Conservation (phyloP, 2,113 vertebrate species). For the Grantiella picta region DNA sequence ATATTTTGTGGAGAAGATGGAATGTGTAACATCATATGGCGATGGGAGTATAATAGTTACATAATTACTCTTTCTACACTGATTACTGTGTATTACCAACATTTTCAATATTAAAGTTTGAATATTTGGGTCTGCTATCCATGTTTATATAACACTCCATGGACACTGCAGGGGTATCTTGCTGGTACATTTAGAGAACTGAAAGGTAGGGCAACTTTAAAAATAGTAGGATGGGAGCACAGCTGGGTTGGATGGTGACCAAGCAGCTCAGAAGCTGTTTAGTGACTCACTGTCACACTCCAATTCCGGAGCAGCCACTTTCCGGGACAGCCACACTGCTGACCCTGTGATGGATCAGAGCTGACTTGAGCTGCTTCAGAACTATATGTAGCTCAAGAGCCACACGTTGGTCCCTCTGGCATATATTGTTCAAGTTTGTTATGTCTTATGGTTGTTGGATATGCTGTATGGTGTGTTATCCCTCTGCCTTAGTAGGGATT, state of each 20-base stretch:
- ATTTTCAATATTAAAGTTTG: not conserved
- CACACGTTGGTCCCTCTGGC: not conserved
- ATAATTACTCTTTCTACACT: not conserved
- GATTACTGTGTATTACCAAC: not conserved
- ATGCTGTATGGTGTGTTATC: not conserved
- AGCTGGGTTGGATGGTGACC: constrained; percentile 13
- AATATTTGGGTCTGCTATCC: not conserved
- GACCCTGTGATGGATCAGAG: not conserved
- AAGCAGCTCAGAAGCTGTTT: not conserved
- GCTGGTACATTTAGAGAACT: not conserved
- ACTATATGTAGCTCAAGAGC: not conserved
- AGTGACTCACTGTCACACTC: not conserved
- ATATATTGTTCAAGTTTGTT: not conserved
- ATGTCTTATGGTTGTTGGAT: not conserved
- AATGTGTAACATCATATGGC: not conserved
- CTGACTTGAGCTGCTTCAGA: not conserved
- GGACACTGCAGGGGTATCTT: not conserved
- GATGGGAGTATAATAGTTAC: not conserved
- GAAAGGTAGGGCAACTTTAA: constrained; percentile 15
- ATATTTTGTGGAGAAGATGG: not conserved
- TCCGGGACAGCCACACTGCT: not conserved
- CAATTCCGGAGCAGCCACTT: fast-evolving
- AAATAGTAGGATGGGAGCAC: not conserved
- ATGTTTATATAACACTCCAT: not conserved
- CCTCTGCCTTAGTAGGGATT: not conserved